Conservation (phyloP, 2,888 invertebrate species). For the Acanthopleura granulata region DNA sequence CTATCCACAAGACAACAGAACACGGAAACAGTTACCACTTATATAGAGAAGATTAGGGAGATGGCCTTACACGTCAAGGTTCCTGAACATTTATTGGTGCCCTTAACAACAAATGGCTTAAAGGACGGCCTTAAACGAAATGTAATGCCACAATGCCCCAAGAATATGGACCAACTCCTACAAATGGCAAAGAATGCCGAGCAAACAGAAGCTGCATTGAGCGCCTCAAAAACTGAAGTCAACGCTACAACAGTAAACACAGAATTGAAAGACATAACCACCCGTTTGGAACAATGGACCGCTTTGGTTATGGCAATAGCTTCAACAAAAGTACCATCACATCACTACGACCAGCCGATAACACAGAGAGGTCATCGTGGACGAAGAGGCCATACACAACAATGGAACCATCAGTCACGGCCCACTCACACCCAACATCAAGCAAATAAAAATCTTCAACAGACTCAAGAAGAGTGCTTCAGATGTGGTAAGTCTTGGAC, state of each 20-base stretch:
- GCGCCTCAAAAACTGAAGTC: not conserved
- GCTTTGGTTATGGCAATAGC: constrained; percentile 14
- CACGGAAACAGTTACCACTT: not conserved
- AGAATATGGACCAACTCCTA: not conserved
- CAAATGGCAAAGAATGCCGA: constrained; percentile 5
- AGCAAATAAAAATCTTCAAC: too few relatives aligned
- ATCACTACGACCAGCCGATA: not conserved
- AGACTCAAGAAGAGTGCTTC: not conserved
- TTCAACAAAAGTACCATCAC: not conserved
- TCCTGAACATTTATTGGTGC: not conserved
- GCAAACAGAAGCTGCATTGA: not conserved
- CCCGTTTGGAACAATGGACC: not conserved
- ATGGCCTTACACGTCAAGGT: not conserved
- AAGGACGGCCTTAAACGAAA: not conserved
- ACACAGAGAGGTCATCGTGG: not conserved
- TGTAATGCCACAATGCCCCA: constrained; percentile 9
- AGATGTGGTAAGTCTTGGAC: constrained; percentile 15
- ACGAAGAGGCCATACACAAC: not conserved
- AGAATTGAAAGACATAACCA: not conserved
- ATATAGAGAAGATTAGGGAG: not conserved
- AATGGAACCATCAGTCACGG: not conserved
- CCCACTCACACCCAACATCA: too few relatives aligned
- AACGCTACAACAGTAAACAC: not conserved
- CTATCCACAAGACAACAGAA: not conserved
- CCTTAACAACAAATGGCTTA: not conserved